Conservation (phyloP, 2,113 vertebrate species). For the Phainopepla nitens region DNA sequence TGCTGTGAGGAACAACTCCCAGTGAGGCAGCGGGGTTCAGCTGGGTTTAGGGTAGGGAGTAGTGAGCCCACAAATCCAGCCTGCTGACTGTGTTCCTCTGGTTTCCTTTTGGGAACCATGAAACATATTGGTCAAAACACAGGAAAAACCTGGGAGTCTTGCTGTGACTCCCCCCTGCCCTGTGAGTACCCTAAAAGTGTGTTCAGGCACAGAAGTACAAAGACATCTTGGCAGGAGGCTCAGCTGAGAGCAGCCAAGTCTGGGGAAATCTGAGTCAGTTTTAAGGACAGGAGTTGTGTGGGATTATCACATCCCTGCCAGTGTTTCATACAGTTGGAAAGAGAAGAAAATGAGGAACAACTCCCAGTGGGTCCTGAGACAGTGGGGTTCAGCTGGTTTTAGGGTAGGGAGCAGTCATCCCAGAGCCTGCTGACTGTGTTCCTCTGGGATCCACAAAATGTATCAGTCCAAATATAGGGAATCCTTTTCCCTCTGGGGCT, state of each 20-base stretch:
- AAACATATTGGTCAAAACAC: fast-evolving
- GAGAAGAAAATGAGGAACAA: neutral
- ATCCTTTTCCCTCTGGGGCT: neutral
- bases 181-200: neutral
- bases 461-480: fast-evolving
- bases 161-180: neutral
- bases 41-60: neutral
- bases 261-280: neutral
- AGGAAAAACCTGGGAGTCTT: neutral
- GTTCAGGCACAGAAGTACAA: neutral
- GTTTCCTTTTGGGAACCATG: neutral
- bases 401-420: neutral
- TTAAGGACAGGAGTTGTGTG: neutral
- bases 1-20: neutral
- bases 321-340: neutral
- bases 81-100: neutral
- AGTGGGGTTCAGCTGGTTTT: neutral
- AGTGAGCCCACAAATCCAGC: neutral
- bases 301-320: neutral
- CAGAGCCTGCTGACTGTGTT: neutral
- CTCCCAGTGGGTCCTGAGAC: neutral
- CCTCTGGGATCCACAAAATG: neutral
- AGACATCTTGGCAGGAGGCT: neutral
- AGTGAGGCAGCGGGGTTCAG: neutral
- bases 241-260: neutral